These are phyloP conservation scores for Callionymus lyra DNA, from an alignment of 2,113 vertebrate species.

Conservation along the genomic window DNA sequence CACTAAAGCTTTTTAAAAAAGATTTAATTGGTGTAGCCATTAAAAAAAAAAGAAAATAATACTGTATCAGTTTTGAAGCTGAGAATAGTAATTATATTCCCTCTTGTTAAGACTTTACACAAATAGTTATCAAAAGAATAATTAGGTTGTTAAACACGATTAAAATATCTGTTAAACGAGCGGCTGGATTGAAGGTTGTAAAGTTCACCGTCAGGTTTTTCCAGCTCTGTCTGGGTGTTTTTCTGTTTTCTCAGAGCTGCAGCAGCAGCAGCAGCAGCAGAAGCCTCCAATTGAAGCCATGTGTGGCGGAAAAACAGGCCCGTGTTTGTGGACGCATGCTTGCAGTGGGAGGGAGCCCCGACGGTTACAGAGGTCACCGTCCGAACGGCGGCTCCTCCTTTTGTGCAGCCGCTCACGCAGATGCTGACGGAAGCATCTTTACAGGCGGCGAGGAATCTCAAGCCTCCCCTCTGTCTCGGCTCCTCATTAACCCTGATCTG, in stretches of 20 bases:
- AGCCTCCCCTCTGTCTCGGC: slow-evolving; percentile 6
- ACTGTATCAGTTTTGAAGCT: too few species aligned
- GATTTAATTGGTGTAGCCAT: too few species aligned
- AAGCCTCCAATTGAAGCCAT: slow-evolving; percentile 59
- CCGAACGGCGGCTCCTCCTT: slow-evolving; percentile 49
- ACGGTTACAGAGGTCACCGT: slow-evolving; percentile 54
- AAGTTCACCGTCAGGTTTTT: slow-evolving; percentile 18
- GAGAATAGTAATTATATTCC: too few species aligned
- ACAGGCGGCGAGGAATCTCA: slow-evolving; percentile 19
- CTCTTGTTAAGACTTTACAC: too few species aligned
- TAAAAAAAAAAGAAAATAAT: too few species aligned
- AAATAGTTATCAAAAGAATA: too few species aligned
- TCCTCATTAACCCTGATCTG: background rate
- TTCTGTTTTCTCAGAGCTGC: slow-evolving; percentile 20
- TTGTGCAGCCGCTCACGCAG: slow-evolving; percentile 34
- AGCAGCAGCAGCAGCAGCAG: slow-evolving; percentile 51
- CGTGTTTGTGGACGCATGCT: slow-evolving; percentile 56
- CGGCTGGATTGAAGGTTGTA: background rate
- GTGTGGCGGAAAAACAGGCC: slow-evolving; percentile 59
- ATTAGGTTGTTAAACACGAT: background rate
- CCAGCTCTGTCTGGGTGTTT: slow-evolving; percentile 26
- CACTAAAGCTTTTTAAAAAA: too few species aligned
- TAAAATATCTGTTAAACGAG: slow-evolving; percentile 6
- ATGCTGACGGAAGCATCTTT: slow-evolving; percentile 38
- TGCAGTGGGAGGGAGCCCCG: slow-evolving; percentile 52